These are phyloP conservation scores for Prionailurus bengalensis DNA, from an alignment of 2,113 vertebrate genomes.

Conservation along the genomic window DNA sequence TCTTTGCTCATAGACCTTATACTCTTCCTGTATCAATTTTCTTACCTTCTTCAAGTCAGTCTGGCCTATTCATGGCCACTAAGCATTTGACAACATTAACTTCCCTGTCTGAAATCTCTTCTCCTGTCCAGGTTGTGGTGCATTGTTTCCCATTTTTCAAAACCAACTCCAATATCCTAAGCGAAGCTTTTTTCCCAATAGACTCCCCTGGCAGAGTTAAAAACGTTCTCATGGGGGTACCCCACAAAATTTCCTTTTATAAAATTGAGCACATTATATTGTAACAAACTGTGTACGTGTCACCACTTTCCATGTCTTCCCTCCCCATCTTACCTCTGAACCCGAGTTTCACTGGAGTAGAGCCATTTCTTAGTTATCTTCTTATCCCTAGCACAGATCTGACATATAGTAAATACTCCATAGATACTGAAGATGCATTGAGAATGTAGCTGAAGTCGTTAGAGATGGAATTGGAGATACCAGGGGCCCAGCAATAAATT, in stretches of 20 bases:
- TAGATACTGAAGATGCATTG: neutral
- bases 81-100: neutral
- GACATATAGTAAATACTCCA: neutral
- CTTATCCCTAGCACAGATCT: neutral
- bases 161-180: neutral
- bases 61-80: neutral
- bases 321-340: neutral
- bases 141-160: neutral
- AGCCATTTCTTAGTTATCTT: neutral
- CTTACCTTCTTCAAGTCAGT: neutral
- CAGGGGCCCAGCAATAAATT: neutral
- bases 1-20: neutral
- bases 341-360: neutral
- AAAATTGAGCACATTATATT: neutral
- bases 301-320: neutral
- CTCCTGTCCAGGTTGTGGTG: neutral
- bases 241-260: slow-evolving; percentile 20
- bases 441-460: neutral
- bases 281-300: neutral
- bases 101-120: neutral
- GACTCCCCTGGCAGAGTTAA: neutral
- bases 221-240: neutral
- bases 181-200: neutral
- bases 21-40: neutral
- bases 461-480: neutral